These are phyloP conservation scores for Leucozona laternaria DNA, from an alignment of 2,888 invertebrate genomes.

Conservation along the genomic window DNA sequence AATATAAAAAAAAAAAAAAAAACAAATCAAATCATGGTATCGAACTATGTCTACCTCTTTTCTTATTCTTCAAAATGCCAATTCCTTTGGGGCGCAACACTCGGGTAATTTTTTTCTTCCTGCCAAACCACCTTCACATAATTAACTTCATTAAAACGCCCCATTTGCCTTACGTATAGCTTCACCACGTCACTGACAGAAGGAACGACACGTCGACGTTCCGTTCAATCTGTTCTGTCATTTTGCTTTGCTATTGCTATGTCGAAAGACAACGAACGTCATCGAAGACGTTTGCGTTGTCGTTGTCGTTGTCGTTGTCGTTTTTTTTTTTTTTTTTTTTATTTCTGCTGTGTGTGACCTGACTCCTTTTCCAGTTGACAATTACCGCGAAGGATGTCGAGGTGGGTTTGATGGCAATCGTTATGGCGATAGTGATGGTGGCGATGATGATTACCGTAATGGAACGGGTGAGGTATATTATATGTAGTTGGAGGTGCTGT, in stretches of 20 bases:
- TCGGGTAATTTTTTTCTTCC: constrained; percentile 71
- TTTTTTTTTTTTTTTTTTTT: not conserved
- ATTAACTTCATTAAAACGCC: constrained; percentile 76
- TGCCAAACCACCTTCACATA: constrained; percentile 76
- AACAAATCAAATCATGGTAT: constrained; percentile 16
- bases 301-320: not conserved
- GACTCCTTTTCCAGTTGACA: constrained; percentile 75
- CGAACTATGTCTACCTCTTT: not conserved
- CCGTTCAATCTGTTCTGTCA: constrained; percentile 51
- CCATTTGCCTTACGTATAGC: constrained; percentile 45
- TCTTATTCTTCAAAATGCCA: constrained; percentile 36
- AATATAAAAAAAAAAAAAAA: constrained; percentile 1
- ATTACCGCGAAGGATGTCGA: constrained; percentile 74
- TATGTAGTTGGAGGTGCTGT: constrained; percentile 23
- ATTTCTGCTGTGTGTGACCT: constrained; percentile 14
- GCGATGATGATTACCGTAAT: constrained; percentile 67
- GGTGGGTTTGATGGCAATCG: constrained; percentile 72
- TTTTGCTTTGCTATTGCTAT: constrained; percentile 35
- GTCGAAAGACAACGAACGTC: constrained; percentile 33
- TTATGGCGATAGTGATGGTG: constrained; percentile 66
- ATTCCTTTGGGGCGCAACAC: constrained; percentile 54
- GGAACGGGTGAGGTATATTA: constrained; percentile 45
- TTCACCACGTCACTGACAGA: constrained; percentile 14
- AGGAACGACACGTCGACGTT: not conserved
- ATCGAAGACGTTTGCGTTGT: not conserved